phyloP scores from a whole-genome alignment of 2,797 vertebrate species.

The Ctenochaetus hawaiiensis region DNA sequence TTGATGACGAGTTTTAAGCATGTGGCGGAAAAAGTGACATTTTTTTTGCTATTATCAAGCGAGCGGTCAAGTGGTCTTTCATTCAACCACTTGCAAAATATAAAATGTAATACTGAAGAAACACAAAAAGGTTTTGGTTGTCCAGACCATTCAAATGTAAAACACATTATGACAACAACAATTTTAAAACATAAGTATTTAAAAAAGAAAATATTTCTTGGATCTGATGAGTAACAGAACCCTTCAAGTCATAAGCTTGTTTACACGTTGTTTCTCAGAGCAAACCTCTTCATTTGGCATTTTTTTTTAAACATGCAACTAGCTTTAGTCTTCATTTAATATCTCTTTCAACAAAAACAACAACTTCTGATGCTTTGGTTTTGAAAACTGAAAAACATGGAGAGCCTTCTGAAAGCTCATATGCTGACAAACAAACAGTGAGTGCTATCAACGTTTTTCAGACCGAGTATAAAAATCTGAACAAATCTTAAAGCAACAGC shows the following conservation, averaged over 20 bases:
- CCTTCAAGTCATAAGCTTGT: background rate
- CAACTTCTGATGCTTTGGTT: too few relatives aligned
- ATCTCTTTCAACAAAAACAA: background rate
- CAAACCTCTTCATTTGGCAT: background rate
- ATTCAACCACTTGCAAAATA: slow-evolving; percentile 36
- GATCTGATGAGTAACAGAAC: background rate
- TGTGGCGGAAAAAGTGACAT: background rate
- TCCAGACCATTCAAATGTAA: slow-evolving; percentile 20
- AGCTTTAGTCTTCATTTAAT: background rate
- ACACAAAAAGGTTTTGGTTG: slow-evolving; percentile 17
- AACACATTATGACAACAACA: background rate
- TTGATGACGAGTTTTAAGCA: too few relatives aligned
- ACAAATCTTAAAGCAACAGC: too few relatives aligned
- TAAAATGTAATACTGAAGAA: slow-evolving; percentile 2
- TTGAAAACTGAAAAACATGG: too few relatives aligned
- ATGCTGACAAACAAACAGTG: too few relatives aligned
- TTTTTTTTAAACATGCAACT: background rate
- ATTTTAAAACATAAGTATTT: background rate
- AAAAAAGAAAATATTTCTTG: background rate
- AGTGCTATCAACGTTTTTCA: too few relatives aligned
- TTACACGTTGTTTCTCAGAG: background rate
- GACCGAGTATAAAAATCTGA: too few relatives aligned
- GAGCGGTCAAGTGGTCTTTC: slow-evolving; percentile 3
- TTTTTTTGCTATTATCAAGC: slow-evolving; percentile 27
- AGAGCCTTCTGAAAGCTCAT: too few relatives aligned